These are phyloP conservation scores for Criorhina ranunculi DNA, from an alignment of 2,888 invertebrate genomes.

Conservation along the genomic window DNA sequence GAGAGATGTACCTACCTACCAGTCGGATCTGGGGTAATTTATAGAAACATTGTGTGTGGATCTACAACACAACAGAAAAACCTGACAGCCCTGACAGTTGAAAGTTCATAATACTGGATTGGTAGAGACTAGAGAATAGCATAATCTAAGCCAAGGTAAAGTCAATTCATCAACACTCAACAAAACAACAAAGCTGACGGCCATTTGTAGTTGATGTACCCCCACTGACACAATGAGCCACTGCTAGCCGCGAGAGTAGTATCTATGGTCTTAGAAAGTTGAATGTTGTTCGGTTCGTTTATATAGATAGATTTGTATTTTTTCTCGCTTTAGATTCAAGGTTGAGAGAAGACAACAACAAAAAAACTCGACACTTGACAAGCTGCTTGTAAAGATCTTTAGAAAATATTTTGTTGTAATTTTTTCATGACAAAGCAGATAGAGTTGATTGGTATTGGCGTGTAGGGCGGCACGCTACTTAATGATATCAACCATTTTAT, in stretches of 20 bases:
- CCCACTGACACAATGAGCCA: conserved; percentile 35
- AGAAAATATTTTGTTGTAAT: conserved; percentile 23
- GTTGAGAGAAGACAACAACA: conserved; percentile 45
- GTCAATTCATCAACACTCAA: conserved; percentile 70
- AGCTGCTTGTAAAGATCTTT: conserved; percentile 4
- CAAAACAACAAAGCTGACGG: conserved; percentile 32
- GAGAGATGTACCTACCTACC: conserved; percentile 33
- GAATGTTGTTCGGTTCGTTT: conserved; percentile 60
- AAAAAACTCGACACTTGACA: neutral
- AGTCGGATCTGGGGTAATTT: conserved; percentile 22
- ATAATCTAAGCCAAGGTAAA: conserved; percentile 75
- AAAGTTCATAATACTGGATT: conserved; percentile 62
- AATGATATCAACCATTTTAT: conserved; percentile 33
- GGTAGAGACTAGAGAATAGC: conserved; percentile 60
- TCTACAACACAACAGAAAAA: conserved; percentile 8
- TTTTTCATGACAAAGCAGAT: conserved; percentile 7
- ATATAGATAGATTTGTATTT: conserved; percentile 17
- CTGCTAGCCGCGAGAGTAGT: conserved; percentile 9
- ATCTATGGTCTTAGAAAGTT: conserved; percentile 62
- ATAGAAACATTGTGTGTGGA: conserved; percentile 29
- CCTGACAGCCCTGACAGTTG: conserved; percentile 71
- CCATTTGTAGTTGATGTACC: conserved; percentile 51
- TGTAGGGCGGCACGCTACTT: conserved; percentile 22
- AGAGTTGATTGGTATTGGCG: neutral
- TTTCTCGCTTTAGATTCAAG: conserved; percentile 51